phyloP scores from a whole-genome alignment of 1,140 invertebrate species.

The Drosophila mayri region DNA sequence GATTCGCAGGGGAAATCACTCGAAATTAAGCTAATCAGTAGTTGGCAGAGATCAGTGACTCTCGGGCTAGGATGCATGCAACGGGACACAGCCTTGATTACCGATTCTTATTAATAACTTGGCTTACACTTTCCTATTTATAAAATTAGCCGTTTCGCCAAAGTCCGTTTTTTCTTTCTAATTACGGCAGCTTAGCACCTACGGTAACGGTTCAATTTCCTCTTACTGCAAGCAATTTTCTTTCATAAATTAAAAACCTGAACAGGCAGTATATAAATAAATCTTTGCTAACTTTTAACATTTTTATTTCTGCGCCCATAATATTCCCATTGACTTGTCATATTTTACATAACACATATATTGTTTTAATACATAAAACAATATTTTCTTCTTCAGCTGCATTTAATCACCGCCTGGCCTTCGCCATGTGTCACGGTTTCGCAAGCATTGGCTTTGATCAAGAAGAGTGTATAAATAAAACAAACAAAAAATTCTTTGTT shows the following conservation, averaged over 20 bases:
- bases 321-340: constrained; percentile 10
- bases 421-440: constrained; percentile 70
- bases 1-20: constrained; percentile 54
- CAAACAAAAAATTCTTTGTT: constrained; percentile 13
- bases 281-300: not conserved
- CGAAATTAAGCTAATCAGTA: constrained; percentile 64
- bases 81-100: constrained; percentile 4
- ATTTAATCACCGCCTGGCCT: constrained; percentile 48
- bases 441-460: constrained; percentile 72
- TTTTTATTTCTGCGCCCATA: too few relatives aligned
- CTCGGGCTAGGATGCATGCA: constrained; percentile 3
- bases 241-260: not conserved
- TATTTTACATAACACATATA: constrained; percentile 11
- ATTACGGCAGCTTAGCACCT: constrained; percentile 15
- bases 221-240: not conserved
- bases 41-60: constrained; percentile 26
- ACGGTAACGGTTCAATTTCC: not conserved
- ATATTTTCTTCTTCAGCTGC: constrained; percentile 18
- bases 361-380: not conserved
- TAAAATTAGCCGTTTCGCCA: not conserved
- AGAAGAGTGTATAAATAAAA: constrained; percentile 17
- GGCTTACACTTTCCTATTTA: constrained; percentile 2
- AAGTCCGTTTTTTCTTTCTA: not conserved
- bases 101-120: not conserved
- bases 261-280: not conserved